A percentile compares a stretch with the other conserved stretches of the same genome.
These are phyloP conservation scores for Hypselothyrea guttata DNA, from an alignment of 2,888 invertebrate genomes.

Conservation along the genomic window DNA sequence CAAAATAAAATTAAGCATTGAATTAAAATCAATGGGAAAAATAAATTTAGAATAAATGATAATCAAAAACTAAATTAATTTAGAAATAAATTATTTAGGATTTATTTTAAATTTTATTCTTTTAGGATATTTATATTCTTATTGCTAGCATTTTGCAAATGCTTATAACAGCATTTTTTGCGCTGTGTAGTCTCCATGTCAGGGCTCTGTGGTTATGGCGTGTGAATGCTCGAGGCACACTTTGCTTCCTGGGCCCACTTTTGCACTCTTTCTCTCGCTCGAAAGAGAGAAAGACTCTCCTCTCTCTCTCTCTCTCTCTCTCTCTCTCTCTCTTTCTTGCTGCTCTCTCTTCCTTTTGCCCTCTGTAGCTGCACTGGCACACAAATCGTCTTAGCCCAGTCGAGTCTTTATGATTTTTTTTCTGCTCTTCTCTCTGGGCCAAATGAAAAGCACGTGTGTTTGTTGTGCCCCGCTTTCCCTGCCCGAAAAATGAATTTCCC, in stretches of 20 bases:
- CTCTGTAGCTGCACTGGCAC: slow-evolving; percentile 17
- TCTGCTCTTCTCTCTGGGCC: slow-evolving; percentile 36
- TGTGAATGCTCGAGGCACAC: slow-evolving; percentile 75
- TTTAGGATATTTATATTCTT: no score
- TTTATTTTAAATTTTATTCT: no score
- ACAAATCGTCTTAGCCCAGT: slow-evolving; percentile 68
- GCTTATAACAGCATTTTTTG: no score
- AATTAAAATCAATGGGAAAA: no score
- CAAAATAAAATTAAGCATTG: no score
- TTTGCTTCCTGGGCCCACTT: slow-evolving; percentile 24
- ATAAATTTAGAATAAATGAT: no score
- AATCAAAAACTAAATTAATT: no score
- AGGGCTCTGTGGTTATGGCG: slow-evolving; percentile 68
- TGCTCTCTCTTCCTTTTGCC: neutral
- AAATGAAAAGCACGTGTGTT: slow-evolving; percentile 73
- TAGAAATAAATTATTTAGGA: no score
- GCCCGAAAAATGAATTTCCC: slow-evolving; percentile 47
- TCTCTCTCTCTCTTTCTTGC: neutral
- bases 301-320: neutral
- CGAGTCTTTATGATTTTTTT: slow-evolving; percentile 55
- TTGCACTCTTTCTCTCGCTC: neutral
- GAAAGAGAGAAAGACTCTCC: no score
- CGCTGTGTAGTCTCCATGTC: slow-evolving; percentile 62
- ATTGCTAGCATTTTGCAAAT: no score
- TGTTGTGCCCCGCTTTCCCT: neutral